phyloP scores from a whole-genome alignment of 1,140 invertebrate species.

The Chironomus striatipennis region DNA sequence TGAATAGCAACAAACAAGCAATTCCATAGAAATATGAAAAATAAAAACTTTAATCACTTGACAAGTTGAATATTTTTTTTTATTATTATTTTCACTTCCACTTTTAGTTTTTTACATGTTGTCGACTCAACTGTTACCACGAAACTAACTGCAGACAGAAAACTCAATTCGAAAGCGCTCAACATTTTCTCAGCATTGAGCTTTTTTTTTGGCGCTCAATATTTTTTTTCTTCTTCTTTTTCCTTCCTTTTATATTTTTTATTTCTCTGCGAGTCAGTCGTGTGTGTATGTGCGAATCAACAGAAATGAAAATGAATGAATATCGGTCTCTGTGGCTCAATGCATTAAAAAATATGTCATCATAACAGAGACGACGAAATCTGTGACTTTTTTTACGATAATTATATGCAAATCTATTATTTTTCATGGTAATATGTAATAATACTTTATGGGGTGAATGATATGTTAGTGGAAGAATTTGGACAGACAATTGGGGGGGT shows the following conservation, averaged over 20 bases:
- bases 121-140: slow-evolving; percentile 4
- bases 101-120: background rate
- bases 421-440: no score
- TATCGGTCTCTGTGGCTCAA: background rate
- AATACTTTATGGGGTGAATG: slow-evolving; percentile 2
- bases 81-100: background rate
- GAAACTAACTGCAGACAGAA: background rate
- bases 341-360: background rate
- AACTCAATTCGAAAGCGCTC: background rate
- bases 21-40: background rate
- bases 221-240: background rate
- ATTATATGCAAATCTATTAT: background rate
- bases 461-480: no score
- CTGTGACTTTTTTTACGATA: background rate
- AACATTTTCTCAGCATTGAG: background rate
- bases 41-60: no score
- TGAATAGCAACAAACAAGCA: background rate
- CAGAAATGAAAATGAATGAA: background rate
- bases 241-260: background rate
- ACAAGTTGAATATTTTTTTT: background rate
- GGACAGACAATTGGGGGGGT: no score
- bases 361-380: no score
- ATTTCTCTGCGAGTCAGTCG: background rate
- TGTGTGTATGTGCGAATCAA: background rate
- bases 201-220: slow-evolving; percentile 12